Conservation (phyloP, 1,140 invertebrate species). For the Battus philenor region DNA sequence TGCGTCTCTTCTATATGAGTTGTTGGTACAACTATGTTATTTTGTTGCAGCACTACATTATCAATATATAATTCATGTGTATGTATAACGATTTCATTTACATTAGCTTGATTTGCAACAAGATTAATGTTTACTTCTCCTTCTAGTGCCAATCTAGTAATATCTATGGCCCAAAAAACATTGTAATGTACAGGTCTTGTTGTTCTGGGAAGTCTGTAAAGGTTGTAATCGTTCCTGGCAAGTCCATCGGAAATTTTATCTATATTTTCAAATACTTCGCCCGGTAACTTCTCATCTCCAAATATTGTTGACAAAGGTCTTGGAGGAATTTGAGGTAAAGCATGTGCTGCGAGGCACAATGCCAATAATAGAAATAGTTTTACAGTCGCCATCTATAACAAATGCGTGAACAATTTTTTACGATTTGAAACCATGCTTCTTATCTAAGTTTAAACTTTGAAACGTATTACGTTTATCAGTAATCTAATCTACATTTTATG, state of each 20-base stretch:
- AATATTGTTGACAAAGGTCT: constrained; percentile 46
- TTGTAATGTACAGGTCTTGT: constrained; percentile 79
- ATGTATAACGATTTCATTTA: constrained; percentile 79
- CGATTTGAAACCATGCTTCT: too few species aligned
- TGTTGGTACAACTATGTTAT: constrained; percentile 17
- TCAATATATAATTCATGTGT: constrained; percentile 73
- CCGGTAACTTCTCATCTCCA: constrained; percentile 44
- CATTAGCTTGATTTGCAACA: constrained; percentile 35
- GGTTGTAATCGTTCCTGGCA: constrained; percentile 8
- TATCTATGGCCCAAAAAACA: constrained; percentile 37
- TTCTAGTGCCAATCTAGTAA: constrained; percentile 62
- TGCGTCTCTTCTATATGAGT: constrained; percentile 19
- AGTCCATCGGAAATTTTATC: constrained; percentile 17
- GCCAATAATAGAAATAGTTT: constrained; percentile 32
- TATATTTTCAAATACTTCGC: constrained; percentile 43
- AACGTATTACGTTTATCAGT: too few species aligned
- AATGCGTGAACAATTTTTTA: too few species aligned
- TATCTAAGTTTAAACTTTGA: too few species aligned
- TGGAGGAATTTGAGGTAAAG: constrained; percentile 23
- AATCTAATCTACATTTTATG: too few species aligned
- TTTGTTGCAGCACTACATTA: constrained; percentile 39
- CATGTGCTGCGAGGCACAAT: constrained; percentile 24
- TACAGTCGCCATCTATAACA: constrained; percentile 57
- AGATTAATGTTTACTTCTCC: constrained; percentile 77
- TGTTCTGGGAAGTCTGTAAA: constrained; percentile 77